phyloP scores from a whole-genome alignment of 2,888 invertebrate species.

The Acanthosepion esculentum region DNA sequence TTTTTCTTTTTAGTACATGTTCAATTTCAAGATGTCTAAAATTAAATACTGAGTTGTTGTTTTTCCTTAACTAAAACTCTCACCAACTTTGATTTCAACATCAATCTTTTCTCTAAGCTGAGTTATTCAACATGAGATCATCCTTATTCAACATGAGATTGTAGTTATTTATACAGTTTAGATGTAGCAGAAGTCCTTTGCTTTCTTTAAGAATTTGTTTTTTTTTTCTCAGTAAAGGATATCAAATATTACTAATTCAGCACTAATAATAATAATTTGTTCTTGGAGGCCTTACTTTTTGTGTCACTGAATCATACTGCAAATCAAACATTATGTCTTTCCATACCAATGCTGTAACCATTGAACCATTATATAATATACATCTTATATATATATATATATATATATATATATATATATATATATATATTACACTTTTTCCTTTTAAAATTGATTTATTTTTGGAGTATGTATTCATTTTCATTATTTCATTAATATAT shows the following conservation, averaged over 20 bases:
- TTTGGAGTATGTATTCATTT: not conserved
- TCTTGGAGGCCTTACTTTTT: not conserved
- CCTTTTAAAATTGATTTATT: not conserved
- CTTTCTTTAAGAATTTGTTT: not conserved
- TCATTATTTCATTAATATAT: not conserved
- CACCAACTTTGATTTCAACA: not conserved
- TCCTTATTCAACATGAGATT: not conserved
- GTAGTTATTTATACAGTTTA: too few relatives aligned
- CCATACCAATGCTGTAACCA: too few relatives aligned
- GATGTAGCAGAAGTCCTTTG: too few relatives aligned
- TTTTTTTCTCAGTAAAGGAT: not conserved
- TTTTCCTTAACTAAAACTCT: not conserved
- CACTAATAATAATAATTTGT: not conserved
- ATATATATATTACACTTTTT: not conserved
- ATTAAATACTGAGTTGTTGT: not conserved
- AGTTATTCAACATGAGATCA: not conserved
- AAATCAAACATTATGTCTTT: too few relatives aligned
- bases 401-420: too few relatives aligned
- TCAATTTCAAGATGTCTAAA: not conserved
- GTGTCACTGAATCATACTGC: not conserved
- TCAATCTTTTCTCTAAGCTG: not conserved
- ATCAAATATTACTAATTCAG: not conserved
- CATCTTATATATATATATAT: too few relatives aligned
- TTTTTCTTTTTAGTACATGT: not conserved
- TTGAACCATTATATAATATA: too few relatives aligned